phyloP scores from a whole-genome alignment of 2,888 invertebrate genomes.

The Trisateles emortualis region DNA sequence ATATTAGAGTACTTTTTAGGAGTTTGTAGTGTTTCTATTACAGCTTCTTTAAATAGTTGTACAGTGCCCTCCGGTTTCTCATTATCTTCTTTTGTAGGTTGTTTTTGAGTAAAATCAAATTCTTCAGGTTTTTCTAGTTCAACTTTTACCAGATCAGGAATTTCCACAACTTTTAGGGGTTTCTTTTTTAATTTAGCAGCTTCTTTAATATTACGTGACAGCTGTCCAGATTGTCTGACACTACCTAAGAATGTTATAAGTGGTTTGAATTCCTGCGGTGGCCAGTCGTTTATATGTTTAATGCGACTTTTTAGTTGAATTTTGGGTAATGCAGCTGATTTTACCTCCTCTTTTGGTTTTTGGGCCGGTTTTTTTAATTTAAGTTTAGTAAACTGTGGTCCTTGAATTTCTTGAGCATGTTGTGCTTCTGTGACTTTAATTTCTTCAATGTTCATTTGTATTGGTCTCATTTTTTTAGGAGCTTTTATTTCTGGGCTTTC shows the following conservation, averaged over 20 bases:
- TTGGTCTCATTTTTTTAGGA: constrained; percentile 60
- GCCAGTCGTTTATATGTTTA: constrained; percentile 87
- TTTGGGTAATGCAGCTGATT: constrained; percentile 85
- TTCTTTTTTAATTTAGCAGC: constrained; percentile 88
- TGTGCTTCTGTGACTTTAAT: constrained; percentile 88
- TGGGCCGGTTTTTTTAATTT: constrained; percentile 88
- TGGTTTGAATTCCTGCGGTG: constrained; percentile 86
- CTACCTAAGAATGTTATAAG: constrained; percentile 84
- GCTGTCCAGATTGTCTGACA: constrained; percentile 87
- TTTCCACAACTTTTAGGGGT: constrained; percentile 81
- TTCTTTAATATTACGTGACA: constrained; percentile 90
- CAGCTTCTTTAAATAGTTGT: constrained; percentile 23
- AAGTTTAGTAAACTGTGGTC: constrained; percentile 88
- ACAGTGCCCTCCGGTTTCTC: not conserved
- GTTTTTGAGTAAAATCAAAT: constrained; percentile 52
- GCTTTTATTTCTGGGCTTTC: constrained; percentile 18
- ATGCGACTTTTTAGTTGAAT: constrained; percentile 91
- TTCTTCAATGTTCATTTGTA: constrained; percentile 87
- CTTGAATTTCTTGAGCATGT: constrained; percentile 85
- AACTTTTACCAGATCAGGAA: constrained; percentile 79
- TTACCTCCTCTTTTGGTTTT: constrained; percentile 78
- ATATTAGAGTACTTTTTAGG: not conserved
- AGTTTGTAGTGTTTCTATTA: constrained; percentile 4
- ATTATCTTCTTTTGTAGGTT: constrained; percentile 13
- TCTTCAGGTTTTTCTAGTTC: constrained; percentile 84